phyloP scores from a whole-genome alignment of 2,888 invertebrate genomes.

The Xestia sexstrigata region DNA sequence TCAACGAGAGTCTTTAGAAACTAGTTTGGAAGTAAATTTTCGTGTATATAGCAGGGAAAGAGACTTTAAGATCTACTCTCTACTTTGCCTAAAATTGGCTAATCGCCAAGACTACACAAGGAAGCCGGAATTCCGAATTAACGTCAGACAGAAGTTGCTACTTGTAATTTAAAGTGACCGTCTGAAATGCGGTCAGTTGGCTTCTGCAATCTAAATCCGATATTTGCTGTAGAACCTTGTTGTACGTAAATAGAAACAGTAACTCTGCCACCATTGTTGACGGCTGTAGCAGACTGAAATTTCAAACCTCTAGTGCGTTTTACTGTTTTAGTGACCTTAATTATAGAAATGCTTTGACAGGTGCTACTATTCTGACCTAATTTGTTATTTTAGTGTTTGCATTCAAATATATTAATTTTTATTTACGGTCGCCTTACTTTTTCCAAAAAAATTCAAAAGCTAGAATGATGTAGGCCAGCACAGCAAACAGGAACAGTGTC shows the following conservation, averaged over 20 bases:
- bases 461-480: conserved; percentile 74
- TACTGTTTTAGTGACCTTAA: not conserved
- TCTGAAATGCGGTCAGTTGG: conserved; percentile 36
- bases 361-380: not conserved
- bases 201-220: conserved; percentile 26
- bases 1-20: conserved; percentile 9
- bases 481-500: conserved; percentile 71
- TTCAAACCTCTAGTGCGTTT: not conserved
- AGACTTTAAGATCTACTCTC: conserved; percentile 16
- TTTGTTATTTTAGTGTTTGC: not conserved
- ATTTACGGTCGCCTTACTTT: conserved; percentile 65
- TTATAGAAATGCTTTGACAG: not conserved
- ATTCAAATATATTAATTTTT: not conserved
- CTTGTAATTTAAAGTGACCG: conserved; percentile 38
- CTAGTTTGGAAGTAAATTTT: conserved; percentile 3
- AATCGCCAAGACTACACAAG: conserved; percentile 44
- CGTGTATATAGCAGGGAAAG: not conserved
- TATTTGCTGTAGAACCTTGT: conserved; percentile 21
- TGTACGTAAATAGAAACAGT: conserved; percentile 20
- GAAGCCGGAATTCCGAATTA: conserved; percentile 37
- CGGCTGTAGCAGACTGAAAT: not conserved
- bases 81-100: conserved; percentile 46
- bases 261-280: not conserved
- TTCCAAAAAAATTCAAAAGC: conserved; percentile 74
- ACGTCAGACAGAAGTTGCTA: conserved; percentile 32